Evolutionary conservation across 2,113 vertebrate species (phyloP), one percentile per base, ranked within the genome.

Genomic region (Mormyrus lacerda): DNA sequence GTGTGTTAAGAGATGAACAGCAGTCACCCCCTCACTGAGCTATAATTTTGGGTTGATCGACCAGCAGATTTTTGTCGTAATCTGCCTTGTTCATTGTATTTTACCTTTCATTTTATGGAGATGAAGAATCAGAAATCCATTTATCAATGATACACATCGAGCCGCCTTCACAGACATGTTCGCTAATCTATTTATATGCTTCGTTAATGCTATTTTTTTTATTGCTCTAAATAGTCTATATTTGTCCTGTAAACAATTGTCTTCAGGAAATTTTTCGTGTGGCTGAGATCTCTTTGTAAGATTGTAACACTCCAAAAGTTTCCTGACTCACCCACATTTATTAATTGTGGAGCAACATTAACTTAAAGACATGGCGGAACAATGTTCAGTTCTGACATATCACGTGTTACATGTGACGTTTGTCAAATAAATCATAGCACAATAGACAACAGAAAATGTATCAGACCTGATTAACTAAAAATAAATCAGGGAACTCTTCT

Each of bases 51-150:
- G 87, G 89, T 47, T 95, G 95, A 96, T 96, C 95, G 93, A 94
- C 93, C 91, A 90, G 89, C 92, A 93, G 95, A 95, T 96, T 94
- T 93, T 95, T 90, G 82, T 93, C 91, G 92, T 93, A 92, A 94
- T 91, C 95, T 93, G 94, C 94, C 93, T 92, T 93, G 91, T 87
- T 90, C 93, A 94, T 94, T 94, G 94, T 93, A 94, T 93, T 93
- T 93, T 50, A 90, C 92, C 92, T 89, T 90, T 92, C 93, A 76
- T 93, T 95, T 94, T 95, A 94, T 93, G 94, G 91, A 92, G 93
- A 94, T 91, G 93, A 95, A 95, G 94, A 93, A 95, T 95, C 94
- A 94, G 92, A 94, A 95, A 95, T 95, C 93, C 94, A 93, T 95
- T 95, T 95, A 96, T 95, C 95, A 90, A 94, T 93, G 94, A 94